phyloP scores from a whole-genome alignment of 2,113 vertebrate species.

The Collichthys lucidus region DNA sequence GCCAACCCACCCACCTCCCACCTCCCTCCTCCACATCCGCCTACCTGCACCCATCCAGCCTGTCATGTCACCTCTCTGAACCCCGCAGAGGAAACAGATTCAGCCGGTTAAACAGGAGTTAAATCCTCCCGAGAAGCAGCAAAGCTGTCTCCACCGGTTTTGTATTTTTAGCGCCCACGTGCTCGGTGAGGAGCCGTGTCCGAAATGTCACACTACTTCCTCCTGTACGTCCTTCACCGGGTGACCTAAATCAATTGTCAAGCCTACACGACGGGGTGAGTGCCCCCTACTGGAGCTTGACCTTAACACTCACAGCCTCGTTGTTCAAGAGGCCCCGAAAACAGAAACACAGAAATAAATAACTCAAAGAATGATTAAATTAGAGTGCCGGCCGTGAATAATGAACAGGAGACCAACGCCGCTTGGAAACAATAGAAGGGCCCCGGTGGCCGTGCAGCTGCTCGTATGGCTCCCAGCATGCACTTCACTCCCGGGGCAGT shows the following conservation, averaged over 20 bases:
- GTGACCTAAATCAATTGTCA: slow-evolving; percentile 80
- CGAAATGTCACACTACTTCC: slow-evolving; percentile 61
- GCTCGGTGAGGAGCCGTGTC: slow-evolving; percentile 43
- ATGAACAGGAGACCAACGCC: slow-evolving; percentile 67
- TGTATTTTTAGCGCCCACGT: slow-evolving; percentile 51
- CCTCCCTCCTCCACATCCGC: not conserved
- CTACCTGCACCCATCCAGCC: slow-evolving; percentile 19
- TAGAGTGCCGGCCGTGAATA: slow-evolving; percentile 56
- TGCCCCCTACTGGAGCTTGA: slow-evolving; percentile 78
- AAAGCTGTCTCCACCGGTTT: slow-evolving; percentile 29
- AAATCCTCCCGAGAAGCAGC: slow-evolving; percentile 44
- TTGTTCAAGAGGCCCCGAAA: slow-evolving; percentile 31
- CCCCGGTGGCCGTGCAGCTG: slow-evolving; percentile 69
- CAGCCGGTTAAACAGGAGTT: slow-evolving; percentile 52
- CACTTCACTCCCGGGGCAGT: slow-evolving; percentile 62
- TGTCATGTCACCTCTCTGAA: slow-evolving; percentile 27
- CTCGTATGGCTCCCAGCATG: slow-evolving; percentile 71
- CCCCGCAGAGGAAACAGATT: slow-evolving; percentile 46
- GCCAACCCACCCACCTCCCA: not conserved
- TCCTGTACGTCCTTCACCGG: slow-evolving; percentile 66
- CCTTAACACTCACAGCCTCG: slow-evolving; percentile 70
- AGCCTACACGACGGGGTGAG: slow-evolving; percentile 60
- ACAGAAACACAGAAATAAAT: slow-evolving; percentile 5
- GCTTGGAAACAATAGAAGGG: slow-evolving; percentile 60
- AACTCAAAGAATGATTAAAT: slow-evolving; percentile 52